Evolutionary conservation across 2,888 invertebrate species (phyloP).

Genomic region (Scrobipalpa costella): DNA sequence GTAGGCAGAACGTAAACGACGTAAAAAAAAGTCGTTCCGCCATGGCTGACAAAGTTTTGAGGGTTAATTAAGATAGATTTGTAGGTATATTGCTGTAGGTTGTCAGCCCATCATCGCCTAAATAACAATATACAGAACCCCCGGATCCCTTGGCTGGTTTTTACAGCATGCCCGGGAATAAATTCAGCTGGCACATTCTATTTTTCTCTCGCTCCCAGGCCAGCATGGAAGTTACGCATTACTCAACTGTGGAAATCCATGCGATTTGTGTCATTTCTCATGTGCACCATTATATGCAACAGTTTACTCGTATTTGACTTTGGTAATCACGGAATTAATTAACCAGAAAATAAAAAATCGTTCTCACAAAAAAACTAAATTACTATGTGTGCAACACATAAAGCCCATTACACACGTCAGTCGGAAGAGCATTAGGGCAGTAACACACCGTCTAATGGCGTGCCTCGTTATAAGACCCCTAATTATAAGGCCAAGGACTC

Average conservation of each 20-base stretch:
- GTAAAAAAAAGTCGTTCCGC: too few relatives aligned
- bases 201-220: too few relatives aligned
- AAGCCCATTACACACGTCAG: slow-evolving; percentile 55
- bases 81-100: too few relatives aligned
- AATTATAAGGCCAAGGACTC: slow-evolving; percentile 60
- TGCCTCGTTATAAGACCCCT: slow-evolving; percentile 56
- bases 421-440: slow-evolving; percentile 54
- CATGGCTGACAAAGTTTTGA: too few relatives aligned
- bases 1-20: too few relatives aligned
- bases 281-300: background rate
- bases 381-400: slow-evolving; percentile 31
- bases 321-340: background rate
- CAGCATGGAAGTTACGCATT: too few relatives aligned
- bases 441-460: slow-evolving; percentile 57
- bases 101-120: too few relatives aligned
- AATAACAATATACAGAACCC: too few relatives aligned
- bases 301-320: background rate
- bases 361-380: slow-evolving; percentile 21
- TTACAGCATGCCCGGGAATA: too few relatives aligned
- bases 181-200: too few relatives aligned
- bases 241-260: slow-evolving; percentile 7
- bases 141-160: too few relatives aligned
- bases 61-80: too few relatives aligned
- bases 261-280: background rate
- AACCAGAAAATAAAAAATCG: background rate